These are phyloP conservation scores for Stichopus chloronotus DNA, from an alignment of 35 echinoderm and acorn worm species.

Conservation along the genomic window DNA sequence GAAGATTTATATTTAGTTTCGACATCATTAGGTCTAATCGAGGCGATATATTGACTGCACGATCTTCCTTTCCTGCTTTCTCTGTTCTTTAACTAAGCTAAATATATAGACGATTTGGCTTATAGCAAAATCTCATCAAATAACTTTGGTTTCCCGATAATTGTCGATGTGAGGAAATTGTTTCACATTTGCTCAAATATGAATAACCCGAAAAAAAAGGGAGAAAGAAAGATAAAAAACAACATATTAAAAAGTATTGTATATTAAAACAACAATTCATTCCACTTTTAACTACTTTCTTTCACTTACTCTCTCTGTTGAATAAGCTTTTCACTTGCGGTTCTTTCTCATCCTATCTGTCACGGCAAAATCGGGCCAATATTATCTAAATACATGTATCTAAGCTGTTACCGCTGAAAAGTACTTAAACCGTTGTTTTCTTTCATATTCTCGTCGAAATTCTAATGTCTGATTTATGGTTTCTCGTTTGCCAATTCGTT, in stretches of 20 bases:
- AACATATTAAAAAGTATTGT: not conserved
- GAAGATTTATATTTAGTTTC: not conserved
- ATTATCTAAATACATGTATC: not conserved
- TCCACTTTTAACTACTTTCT: not conserved
- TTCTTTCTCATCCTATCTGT: not conserved
- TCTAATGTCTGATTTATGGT: not conserved
- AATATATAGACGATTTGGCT: not conserved
- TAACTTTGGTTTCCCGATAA: not conserved
- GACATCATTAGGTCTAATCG: not conserved
- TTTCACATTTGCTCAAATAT: constrained; percentile 4
- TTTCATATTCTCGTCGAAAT: not conserved
- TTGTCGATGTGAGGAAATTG: not conserved
- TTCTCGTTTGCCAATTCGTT: not conserved
- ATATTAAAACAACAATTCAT: not conserved
- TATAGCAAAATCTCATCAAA: not conserved
- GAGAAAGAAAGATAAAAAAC: not conserved
- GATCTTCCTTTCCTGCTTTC: not conserved
- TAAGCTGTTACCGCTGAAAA: not conserved
- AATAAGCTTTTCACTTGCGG: not conserved
- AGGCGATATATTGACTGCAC: not conserved
- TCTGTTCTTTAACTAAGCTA: not conserved
- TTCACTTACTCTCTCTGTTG: not conserved
- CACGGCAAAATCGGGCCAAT: not conserved
- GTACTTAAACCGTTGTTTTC: not conserved
- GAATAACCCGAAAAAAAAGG: not conserved